Percentiles rank a stretch among this genome's conserved stretches.
These are phyloP conservation scores for Lysandra bellargus DNA, from an alignment of 2,888 invertebrate species.

Conservation along the genomic window DNA sequence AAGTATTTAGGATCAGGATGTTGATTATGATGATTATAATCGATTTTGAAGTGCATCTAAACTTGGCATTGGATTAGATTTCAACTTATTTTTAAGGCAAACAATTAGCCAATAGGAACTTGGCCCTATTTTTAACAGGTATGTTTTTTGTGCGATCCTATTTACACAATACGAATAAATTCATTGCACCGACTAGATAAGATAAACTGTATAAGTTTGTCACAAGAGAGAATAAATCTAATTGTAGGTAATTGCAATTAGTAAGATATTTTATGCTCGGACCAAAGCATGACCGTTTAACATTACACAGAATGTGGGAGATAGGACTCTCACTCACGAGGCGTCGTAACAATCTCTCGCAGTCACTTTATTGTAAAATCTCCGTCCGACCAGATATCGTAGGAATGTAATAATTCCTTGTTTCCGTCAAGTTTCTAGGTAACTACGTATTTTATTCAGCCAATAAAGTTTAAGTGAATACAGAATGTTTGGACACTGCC, in stretches of 20 bases:
- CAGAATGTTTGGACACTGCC: conserved; percentile 33
- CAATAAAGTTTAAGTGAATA: conserved; percentile 32
- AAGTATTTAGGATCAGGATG: too few relatives aligned
- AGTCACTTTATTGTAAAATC: conserved; percentile 40
- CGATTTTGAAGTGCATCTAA: too few relatives aligned
- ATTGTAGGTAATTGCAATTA: conserved; percentile 26
- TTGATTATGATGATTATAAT: too few relatives aligned
- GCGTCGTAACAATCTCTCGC: conserved; percentile 41
- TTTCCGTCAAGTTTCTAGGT: conserved; percentile 39
- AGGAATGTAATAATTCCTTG: conserved; percentile 41
- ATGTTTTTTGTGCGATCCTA: neutral
- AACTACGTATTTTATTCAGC: conserved; percentile 34
- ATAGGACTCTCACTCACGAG: conserved; percentile 37
- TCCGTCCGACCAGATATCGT: conserved; percentile 39
- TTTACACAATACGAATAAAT: neutral
- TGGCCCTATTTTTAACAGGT: too few relatives aligned
- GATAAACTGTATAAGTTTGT: conserved; percentile 15
- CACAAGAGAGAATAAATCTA: conserved; percentile 12
- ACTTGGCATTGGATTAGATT: too few relatives aligned
- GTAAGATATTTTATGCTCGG: conserved; percentile 20
- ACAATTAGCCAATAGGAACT: too few relatives aligned
- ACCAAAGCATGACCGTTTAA: conserved; percentile 10
- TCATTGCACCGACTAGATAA: neutral
- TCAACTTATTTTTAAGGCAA: too few relatives aligned
- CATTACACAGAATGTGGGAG: conserved; percentile 34